These are phyloP conservation scores for Tuta absoluta DNA, from an alignment of 2,888 invertebrate species.

Conservation along the genomic window DNA sequence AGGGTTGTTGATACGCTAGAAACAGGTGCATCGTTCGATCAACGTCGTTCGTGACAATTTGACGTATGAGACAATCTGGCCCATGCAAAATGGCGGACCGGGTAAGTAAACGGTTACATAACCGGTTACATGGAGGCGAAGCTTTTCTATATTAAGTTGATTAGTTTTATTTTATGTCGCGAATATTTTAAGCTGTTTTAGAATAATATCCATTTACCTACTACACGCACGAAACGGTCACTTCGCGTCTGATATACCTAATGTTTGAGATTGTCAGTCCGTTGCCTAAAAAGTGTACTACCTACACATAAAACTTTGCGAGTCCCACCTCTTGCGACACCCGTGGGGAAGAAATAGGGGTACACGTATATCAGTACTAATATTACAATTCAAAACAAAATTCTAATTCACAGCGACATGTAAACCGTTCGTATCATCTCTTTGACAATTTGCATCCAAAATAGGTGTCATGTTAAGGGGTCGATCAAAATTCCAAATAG, in stretches of 20 bases:
- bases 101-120: slow-evolving; percentile 45
- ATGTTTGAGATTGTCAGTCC: too few species aligned
- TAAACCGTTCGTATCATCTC: slow-evolving; percentile 50
- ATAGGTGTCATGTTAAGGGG: slow-evolving; percentile 75
- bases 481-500: slow-evolving; percentile 80
- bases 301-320: too few species aligned
- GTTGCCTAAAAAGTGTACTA: too few species aligned
- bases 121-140: slow-evolving; percentile 50
- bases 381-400: slow-evolving; percentile 9
- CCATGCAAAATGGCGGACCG: slow-evolving; percentile 68
- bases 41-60: slow-evolving; percentile 74
- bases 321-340: too few species aligned
- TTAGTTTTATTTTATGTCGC: background rate
- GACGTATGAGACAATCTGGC: slow-evolving; percentile 78
- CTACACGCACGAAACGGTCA: too few species aligned
- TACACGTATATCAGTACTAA: too few species aligned
- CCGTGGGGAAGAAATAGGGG: too few species aligned
- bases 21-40: slow-evolving; percentile 77
- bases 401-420: slow-evolving; percentile 45
- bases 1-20: slow-evolving; percentile 54
- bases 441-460: slow-evolving; percentile 81
- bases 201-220: too few species aligned
- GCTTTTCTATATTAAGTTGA: background rate
- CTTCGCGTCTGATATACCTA: too few species aligned
- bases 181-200: too few species aligned